A percentile compares a stretch with the other conserved stretches of the same genome.
phyloP scores from a whole-genome alignment of 2,888 invertebrate species.

The Sesia bembeciformis region DNA sequence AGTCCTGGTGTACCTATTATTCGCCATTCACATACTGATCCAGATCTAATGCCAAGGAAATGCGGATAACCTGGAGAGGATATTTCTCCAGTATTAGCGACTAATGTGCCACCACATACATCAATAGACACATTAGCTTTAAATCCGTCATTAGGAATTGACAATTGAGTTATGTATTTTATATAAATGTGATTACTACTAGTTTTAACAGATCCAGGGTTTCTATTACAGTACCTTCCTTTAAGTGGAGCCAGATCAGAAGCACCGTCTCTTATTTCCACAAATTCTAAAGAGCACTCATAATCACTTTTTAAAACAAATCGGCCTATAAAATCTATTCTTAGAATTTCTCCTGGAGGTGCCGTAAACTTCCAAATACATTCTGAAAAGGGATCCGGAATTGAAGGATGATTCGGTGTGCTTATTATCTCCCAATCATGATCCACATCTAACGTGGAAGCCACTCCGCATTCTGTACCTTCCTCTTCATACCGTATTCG shows the following conservation, averaged over 20 bases:
- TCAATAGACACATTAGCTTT: slow-evolving; percentile 80
- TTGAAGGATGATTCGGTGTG: slow-evolving; percentile 88
- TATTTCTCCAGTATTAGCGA: slow-evolving; percentile 75
- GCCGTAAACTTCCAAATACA: slow-evolving; percentile 87
- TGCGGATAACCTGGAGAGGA: slow-evolving; percentile 80
- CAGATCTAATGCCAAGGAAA: slow-evolving; percentile 58
- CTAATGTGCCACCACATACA: slow-evolving; percentile 77
- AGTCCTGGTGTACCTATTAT: slow-evolving; percentile 60
- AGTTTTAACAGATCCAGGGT: slow-evolving; percentile 76
- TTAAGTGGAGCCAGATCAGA: slow-evolving; percentile 78
- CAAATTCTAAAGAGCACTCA: slow-evolving; percentile 70
- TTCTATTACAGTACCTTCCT: slow-evolving; percentile 77
- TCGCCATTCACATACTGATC: slow-evolving; percentile 82
- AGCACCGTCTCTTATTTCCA: slow-evolving; percentile 90
- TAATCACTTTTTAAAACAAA: slow-evolving; percentile 77
- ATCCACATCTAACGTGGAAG: slow-evolving; percentile 66
- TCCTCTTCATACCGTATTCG: slow-evolving; percentile 75
- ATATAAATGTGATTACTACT: slow-evolving; percentile 80
- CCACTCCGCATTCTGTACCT: slow-evolving; percentile 80
- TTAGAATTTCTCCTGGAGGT: slow-evolving; percentile 81
- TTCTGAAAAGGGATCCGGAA: slow-evolving; percentile 85
- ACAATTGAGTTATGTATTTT: slow-evolving; percentile 80
- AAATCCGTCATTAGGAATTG: slow-evolving; percentile 85
- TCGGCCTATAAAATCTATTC: slow-evolving; percentile 82
- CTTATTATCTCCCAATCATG: slow-evolving; percentile 72